These are phyloP conservation scores for Synergus itoensis DNA, from an alignment of 2,888 invertebrate genomes.

Conservation along the genomic window DNA sequence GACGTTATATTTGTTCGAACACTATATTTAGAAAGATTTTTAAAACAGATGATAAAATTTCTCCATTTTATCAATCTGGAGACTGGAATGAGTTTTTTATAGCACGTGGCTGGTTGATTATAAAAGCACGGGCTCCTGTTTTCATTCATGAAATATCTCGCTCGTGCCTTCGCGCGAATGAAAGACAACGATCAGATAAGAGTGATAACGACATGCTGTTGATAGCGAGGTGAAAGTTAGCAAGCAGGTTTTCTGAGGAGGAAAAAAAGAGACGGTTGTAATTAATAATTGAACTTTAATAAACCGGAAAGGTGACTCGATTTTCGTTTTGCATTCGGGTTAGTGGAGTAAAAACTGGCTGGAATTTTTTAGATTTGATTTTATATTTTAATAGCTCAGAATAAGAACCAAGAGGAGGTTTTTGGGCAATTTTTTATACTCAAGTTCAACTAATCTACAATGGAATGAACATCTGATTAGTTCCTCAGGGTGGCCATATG, in stretches of 20 bases:
- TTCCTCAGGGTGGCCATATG: too few relatives aligned
- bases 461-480: too few relatives aligned
- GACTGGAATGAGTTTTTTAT: neutral
- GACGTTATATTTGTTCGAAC: too few relatives aligned
- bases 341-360: too few relatives aligned
- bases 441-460: too few relatives aligned
- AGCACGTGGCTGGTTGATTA: constrained; percentile 36
- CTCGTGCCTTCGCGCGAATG: constrained; percentile 40
- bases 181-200: constrained; percentile 40
- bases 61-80: neutral
- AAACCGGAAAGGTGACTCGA: neutral
- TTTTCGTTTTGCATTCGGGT: neutral
- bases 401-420: too few relatives aligned
- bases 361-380: too few relatives aligned
- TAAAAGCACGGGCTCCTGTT: constrained; percentile 19
- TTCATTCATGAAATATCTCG: constrained; percentile 44
- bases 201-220: constrained; percentile 23
- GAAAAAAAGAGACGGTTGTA: constrained; percentile 24
- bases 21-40: neutral
- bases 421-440: too few relatives aligned
- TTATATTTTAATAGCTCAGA: too few relatives aligned
- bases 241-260: constrained; percentile 36
- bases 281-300: constrained; percentile 4
- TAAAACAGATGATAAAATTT: neutral
- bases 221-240: constrained; percentile 31